Percentiles rank a stretch among this genome's conserved stretches.
Conservation (phyloP, 2,113 vertebrate species). For the Heloderma charlesbogerti region DNA sequence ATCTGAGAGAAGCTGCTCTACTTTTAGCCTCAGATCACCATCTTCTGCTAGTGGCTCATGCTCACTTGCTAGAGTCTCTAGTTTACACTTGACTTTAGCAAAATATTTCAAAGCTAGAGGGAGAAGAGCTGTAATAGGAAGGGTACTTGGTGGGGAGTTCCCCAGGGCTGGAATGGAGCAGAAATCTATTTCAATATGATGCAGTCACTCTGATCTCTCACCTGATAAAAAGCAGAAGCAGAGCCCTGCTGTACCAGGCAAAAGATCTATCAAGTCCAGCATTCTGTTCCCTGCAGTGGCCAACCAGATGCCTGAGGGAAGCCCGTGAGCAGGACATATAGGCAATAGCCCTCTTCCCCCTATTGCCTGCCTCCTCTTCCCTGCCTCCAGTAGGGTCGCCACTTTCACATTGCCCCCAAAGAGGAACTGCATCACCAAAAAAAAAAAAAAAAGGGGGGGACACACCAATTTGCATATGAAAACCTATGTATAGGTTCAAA, state of each 20-base stretch:
- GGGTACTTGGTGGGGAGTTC: not conserved
- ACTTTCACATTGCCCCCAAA: too few species aligned
- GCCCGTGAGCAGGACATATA: too few species aligned
- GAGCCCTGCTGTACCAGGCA: not conserved
- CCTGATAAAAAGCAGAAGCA: not conserved
- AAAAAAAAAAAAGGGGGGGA: too few species aligned
- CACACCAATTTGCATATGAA: too few species aligned
- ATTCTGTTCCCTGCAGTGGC: too few species aligned
- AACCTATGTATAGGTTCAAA: too few species aligned
- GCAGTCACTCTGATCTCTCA: not conserved
- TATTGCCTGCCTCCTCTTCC: not conserved
- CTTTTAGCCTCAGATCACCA: conserved; percentile 1
- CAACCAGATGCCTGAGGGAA: not conserved
- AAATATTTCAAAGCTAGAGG: not conserved
- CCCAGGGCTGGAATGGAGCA: not conserved
- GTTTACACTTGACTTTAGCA: not conserved
- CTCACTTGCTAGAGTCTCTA: not conserved
- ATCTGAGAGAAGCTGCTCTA: not conserved
- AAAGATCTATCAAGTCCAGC: not conserved
- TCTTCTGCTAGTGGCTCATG: not conserved
- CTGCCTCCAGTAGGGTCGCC: too few species aligned
- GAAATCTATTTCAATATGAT: not conserved
- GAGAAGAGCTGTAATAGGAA: not conserved
- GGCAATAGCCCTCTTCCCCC: not conserved
- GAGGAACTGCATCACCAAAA: too few species aligned